Evolutionary conservation across 2,888 invertebrate genomes (phyloP), one percentile per base, ranked within the genome.

Genomic region (Calameuta pallipes): DNA sequence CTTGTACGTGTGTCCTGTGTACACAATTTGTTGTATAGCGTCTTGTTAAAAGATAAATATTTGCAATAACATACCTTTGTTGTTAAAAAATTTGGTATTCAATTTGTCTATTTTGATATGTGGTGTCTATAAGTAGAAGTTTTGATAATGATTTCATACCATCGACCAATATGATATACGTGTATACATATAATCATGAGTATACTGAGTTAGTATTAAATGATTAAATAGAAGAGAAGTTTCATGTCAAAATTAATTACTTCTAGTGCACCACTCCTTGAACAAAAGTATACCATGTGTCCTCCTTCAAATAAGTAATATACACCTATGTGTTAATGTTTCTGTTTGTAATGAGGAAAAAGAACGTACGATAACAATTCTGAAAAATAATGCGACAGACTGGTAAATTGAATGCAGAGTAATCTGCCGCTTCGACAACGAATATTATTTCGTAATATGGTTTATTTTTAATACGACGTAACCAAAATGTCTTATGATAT

Each of bases 1-100:
- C 84, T 82, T 83, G 81, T 86, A 85, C 81, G 82, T 83, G 83
- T 88, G 89, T 89, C 86, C 83, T 86, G 83, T 87, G 85, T 86
- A 88, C 86, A 90, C 88, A 86, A 80, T 88, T 90, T 89, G 88
- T 90, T 90, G 87, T 89, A 89, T 86, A 88, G 85, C 84, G 80
- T 84, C 86, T 89, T 90, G 88, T 89, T 90, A 85, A 86, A 84
- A 87, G 86, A 89, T 87, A 86, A 89, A 88, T 83, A 87, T 89
- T 89, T 88, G 83, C 87, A 87, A 86, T 87, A 87, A 88, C 80
- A 84, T 82, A 34, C 71, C 76, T 71, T 31, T 33, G 31, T 71
- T 34, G 71, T 71, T 71, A 31, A 33, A 33, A 23, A 56, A 3
- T 56, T 23, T 56, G 23, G 56, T 56, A 56, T 56, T 56, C 15